Percentiles rank a stretch among this genome's conserved stretches.
These are phyloP conservation scores for Drosophila dunni DNA, from an alignment of 1,140 invertebrate species.

Conservation along the genomic window DNA sequence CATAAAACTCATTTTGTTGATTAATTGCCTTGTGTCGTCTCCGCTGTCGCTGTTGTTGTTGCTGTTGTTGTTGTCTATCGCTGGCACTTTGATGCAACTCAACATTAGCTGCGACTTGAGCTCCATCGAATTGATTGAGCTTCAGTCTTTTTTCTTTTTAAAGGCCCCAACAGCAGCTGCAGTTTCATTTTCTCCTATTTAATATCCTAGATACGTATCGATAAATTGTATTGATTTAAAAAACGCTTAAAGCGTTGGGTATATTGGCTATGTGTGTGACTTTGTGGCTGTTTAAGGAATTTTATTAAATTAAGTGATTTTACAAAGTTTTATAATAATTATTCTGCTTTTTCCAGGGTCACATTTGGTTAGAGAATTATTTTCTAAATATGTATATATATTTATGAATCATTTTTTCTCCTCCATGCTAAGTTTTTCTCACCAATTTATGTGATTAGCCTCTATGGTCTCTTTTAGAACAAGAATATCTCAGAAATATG, in stretches of 20 bases:
- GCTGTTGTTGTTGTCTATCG: conserved; percentile 28
- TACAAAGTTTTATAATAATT: no score
- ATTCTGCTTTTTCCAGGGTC: background rate
- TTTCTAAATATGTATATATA: no score
- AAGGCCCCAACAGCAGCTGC: conserved; percentile 28
- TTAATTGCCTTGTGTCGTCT: conserved; percentile 64
- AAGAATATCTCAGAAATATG: no score
- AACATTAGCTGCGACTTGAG: conserved; percentile 3
- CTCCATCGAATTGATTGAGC: conserved; percentile 4
- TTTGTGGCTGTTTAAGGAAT: no score
- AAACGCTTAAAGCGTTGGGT: background rate
- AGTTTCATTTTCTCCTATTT: conserved; percentile 70
- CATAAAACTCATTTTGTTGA: conserved; percentile 82
- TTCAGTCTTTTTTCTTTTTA: background rate
- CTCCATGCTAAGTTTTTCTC: background rate
- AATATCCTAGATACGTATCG: conserved; percentile 63
- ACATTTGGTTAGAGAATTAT: background rate
- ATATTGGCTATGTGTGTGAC: background rate
- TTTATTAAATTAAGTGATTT: no score
- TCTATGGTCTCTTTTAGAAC: background rate
- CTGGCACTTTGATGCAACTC: conserved; percentile 36
- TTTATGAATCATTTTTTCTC: background rate
- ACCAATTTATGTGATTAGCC: no score
- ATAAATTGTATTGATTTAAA: conserved; percentile 58
- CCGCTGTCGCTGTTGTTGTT: conserved; percentile 14